Conservation (phyloP, 1,140 invertebrate genomes). For the Drosophila virilis region DNA sequence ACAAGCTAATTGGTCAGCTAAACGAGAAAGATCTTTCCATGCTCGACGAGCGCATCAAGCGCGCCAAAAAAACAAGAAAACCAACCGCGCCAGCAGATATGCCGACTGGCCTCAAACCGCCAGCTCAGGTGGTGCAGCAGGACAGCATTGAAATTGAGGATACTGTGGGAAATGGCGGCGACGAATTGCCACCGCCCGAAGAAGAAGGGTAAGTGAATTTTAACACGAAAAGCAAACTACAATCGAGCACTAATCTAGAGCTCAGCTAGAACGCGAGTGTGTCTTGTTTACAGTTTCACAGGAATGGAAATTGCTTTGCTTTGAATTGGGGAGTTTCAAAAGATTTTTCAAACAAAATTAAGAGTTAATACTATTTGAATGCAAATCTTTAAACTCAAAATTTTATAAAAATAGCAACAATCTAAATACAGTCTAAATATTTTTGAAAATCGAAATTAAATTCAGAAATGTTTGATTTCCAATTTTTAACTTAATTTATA, state of each 20-base stretch:
- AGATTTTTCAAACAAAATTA: not conserved
- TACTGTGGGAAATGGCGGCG: conserved; percentile 71
- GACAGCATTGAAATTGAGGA: conserved; percentile 84
- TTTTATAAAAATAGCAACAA: no score
- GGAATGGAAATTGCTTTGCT: conserved; percentile 1
- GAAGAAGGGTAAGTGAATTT: conserved; percentile 70
- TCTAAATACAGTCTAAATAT: no score
- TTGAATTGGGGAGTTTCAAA: not conserved
- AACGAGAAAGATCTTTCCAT: conserved; percentile 96
- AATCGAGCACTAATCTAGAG: conserved; percentile 5
- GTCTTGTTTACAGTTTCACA: conserved; percentile 1
- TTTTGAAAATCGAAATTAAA: no score
- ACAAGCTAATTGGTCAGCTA: conserved; percentile 95
- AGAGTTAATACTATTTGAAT: no score
- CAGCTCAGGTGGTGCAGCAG: conserved; percentile 80
- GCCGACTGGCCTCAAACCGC: conserved; percentile 66
- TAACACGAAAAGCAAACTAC: not conserved
- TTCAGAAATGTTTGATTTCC: no score
- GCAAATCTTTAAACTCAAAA: no score
- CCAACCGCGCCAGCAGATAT: conserved; percentile 79
- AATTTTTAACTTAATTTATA: no score
- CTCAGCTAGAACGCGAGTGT: conserved; percentile 11
- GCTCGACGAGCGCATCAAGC: conserved; percentile 97
- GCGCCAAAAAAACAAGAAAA: conserved; percentile 90
- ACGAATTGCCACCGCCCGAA: conserved; percentile 78